Percentiles rank a stretch among this genome's conserved stretches.
phyloP scores from a whole-genome alignment of 2,797 vertebrate genomes.

The Taeniopygia guttata region DNA sequence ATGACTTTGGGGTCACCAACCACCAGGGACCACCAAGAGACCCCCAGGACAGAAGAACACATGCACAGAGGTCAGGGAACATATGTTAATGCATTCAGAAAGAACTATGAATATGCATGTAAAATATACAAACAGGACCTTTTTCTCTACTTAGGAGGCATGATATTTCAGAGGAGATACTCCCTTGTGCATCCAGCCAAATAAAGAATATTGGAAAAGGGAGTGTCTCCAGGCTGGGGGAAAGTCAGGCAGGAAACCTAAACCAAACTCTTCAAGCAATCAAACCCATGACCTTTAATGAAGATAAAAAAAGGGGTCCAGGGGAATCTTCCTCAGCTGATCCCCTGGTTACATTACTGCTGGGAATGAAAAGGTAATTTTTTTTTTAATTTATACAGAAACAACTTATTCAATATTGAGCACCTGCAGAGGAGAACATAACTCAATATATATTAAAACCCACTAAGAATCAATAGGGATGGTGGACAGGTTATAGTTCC shows the following conservation, averaged over 20 bases:
- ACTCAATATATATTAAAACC: neutral
- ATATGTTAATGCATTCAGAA: rapidly evolving
- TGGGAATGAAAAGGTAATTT: neutral
- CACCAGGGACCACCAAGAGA: neutral
- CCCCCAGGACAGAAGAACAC: neutral
- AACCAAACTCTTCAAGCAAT: neutral
- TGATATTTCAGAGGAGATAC: neutral
- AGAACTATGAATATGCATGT: neutral
- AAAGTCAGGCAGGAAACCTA: neutral
- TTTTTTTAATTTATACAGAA: neutral
- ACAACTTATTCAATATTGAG: neutral
- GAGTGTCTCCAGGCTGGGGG: neutral
- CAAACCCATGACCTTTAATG: neutral
- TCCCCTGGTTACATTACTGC: neutral
- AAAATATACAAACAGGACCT: neutral
- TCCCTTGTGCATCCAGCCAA: neutral
- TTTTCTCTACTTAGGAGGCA: neutral
- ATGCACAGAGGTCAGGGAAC: neutral
- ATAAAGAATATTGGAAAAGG: neutral
- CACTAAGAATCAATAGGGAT: neutral
- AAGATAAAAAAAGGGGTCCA: neutral
- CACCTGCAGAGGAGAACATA: neutral
- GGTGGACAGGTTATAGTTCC: neutral
- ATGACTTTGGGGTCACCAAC: neutral
- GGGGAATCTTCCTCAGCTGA: neutral